phyloP scores from a whole-genome alignment of 2,113 vertebrate genomes.

The Orycteropus afer region DNA sequence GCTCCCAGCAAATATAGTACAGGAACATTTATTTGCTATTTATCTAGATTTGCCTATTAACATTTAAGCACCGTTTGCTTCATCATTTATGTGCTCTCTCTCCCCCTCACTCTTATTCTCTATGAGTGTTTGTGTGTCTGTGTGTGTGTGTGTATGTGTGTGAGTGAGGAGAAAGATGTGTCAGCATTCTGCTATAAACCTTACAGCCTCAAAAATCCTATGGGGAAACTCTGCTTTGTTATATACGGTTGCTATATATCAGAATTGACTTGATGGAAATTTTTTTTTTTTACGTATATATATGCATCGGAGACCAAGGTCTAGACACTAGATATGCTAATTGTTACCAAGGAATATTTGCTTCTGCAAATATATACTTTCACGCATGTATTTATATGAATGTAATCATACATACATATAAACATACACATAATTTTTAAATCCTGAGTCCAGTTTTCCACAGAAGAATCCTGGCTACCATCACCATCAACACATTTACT shows the following conservation, averaged over 20 bases:
- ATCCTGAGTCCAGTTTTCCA: background rate
- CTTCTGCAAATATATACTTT: background rate
- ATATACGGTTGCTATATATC: too few relatives aligned
- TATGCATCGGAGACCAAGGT: too few relatives aligned
- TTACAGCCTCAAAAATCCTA: background rate
- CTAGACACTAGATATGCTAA: too few relatives aligned
- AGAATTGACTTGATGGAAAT: too few relatives aligned
- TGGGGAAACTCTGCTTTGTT: too few relatives aligned
- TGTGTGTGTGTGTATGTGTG: too few relatives aligned
- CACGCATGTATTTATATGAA: background rate
- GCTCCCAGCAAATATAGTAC: background rate
- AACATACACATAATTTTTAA: background rate
- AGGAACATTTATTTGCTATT: background rate
- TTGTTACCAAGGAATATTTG: background rate
- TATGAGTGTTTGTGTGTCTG: too few relatives aligned
- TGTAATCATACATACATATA: background rate
- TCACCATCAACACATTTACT: background rate
- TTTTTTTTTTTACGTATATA: too few relatives aligned
- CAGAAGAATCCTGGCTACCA: background rate
- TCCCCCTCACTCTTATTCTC: too few relatives aligned
- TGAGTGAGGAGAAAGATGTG: too few relatives aligned
- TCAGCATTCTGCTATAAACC: too few relatives aligned
- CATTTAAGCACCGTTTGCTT: background rate
- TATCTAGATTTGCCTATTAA: background rate
- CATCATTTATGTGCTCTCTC: background rate